Percentiles rank a stretch among this genome's conserved stretches.
Evolutionary conservation across 2,797 vertebrate species (phyloP).

Genomic region (Halcyon chelicuti): DNA sequence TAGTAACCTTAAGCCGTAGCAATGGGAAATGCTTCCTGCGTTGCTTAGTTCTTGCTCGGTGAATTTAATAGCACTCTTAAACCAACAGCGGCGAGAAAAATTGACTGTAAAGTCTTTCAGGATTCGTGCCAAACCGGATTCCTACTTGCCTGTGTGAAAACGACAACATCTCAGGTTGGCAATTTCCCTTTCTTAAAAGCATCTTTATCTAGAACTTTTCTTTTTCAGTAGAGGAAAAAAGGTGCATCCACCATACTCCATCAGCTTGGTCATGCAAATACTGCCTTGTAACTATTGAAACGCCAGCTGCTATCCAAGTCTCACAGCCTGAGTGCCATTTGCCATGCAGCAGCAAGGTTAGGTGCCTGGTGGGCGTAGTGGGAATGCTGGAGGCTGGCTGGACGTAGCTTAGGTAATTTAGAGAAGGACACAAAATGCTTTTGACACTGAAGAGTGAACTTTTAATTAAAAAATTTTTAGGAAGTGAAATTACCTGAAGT

Average conservation of each 20-base stretch:
- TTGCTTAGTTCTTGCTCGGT: neutral
- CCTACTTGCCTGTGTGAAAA: neutral
- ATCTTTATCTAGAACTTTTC: conserved; percentile 20
- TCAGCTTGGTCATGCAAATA: neutral
- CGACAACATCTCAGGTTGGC: neutral
- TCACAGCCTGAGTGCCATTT: neutral
- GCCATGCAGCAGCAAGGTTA: neutral
- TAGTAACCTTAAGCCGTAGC: neutral
- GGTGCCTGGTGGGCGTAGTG: neutral
- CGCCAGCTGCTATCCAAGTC: neutral
- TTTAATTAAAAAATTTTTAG: neutral
- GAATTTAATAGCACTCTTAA: neutral
- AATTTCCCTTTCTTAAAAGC: neutral
- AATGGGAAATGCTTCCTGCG: neutral
- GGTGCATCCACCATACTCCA: neutral
- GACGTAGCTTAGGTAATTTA: neutral
- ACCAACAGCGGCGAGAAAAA: neutral
- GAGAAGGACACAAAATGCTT: neutral
- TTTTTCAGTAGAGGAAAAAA: neutral
- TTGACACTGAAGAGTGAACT: neutral
- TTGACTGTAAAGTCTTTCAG: neutral
- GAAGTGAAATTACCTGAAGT: neutral
- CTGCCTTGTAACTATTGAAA: neutral
- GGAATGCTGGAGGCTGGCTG: neutral
- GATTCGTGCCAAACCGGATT: neutral